Conservation (phyloP, 2,113 vertebrate species). For the Elaphurus davidianus region DNA sequence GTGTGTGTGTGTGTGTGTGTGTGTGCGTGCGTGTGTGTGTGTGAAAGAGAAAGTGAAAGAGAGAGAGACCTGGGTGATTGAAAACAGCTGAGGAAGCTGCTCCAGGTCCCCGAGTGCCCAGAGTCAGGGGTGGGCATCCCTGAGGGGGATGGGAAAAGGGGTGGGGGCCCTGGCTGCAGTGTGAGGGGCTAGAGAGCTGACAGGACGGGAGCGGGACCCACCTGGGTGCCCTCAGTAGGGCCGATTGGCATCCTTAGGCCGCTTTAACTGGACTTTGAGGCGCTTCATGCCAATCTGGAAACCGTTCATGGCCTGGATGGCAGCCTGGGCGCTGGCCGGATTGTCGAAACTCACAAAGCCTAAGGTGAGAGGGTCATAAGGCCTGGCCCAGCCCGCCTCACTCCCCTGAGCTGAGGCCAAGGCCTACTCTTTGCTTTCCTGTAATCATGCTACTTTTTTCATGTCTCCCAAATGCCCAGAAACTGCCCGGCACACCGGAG, state of each 20-base stretch:
- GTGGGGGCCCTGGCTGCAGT: background rate
- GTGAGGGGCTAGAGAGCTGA: background rate
- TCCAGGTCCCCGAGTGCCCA: background rate
- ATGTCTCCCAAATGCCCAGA: background rate
- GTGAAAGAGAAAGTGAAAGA: background rate
- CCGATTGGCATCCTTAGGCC: constrained; percentile 93
- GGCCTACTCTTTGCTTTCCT: background rate
- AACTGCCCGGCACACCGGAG: background rate
- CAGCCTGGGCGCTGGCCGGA: constrained; percentile 92
- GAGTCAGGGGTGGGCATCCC: background rate
- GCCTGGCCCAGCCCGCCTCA: background rate
- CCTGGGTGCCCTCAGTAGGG: constrained; percentile 86
- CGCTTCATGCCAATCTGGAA: constrained; percentile 97
- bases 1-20: background rate
- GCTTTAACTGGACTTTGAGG: constrained; percentile 94
- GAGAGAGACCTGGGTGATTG: background rate
- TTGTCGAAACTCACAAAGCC: constrained; percentile 97
- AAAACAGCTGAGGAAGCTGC: background rate
- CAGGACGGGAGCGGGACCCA: constrained; percentile 63
- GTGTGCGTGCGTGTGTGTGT: background rate
- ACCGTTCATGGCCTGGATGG: constrained; percentile 95
- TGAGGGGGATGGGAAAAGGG: background rate
- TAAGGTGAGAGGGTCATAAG: constrained; percentile 61
- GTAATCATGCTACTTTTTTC: background rate
- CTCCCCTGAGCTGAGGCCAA: background rate